A percentile compares a stretch with the other conserved stretches of the same genome.
Conservation (phyloP, 2,113 vertebrate species). For the Pitta sordida region DNA sequence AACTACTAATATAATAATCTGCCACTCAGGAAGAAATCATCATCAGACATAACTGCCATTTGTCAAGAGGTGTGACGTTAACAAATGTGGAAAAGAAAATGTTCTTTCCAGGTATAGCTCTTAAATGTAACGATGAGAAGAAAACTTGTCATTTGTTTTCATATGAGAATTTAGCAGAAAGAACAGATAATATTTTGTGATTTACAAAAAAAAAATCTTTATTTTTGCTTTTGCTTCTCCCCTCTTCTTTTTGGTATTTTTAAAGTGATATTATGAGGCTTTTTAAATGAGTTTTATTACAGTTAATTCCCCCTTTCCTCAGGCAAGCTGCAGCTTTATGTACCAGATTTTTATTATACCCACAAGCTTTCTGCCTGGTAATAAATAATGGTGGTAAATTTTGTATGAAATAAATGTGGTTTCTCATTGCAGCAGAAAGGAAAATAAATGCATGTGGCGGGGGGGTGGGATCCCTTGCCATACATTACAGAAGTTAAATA, state of each 20-base stretch:
- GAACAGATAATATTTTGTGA: not conserved
- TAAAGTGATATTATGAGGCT: not conserved
- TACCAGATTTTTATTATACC: conserved; percentile 30
- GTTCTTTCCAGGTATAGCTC: not conserved
- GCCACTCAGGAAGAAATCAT: not conserved
- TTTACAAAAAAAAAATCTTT: not conserved
- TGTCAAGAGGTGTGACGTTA: not conserved
- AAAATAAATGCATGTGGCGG: no score
- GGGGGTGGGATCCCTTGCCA: not conserved
- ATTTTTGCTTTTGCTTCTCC: not conserved
- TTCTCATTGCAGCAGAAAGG: not conserved
- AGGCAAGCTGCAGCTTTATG: not conserved
- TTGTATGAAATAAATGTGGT: conserved; percentile 19
- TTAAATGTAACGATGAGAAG: not conserved
- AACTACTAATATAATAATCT: not conserved
- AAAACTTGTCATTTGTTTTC: not conserved
- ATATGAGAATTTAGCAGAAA: not conserved
- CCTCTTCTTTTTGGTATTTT: not conserved
- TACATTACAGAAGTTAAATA: not conserved
- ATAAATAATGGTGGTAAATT: conserved; percentile 47
- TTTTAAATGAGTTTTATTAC: conserved; percentile 1
- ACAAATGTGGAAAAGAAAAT: not conserved
- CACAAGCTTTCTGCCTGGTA: conserved; percentile 34
- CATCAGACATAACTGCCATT: not conserved
- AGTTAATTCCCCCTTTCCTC: not conserved